Base-by-base conservation (phyloP, 2,797 vertebrate species). In the Scolopax bukidnonensis region DNA sequence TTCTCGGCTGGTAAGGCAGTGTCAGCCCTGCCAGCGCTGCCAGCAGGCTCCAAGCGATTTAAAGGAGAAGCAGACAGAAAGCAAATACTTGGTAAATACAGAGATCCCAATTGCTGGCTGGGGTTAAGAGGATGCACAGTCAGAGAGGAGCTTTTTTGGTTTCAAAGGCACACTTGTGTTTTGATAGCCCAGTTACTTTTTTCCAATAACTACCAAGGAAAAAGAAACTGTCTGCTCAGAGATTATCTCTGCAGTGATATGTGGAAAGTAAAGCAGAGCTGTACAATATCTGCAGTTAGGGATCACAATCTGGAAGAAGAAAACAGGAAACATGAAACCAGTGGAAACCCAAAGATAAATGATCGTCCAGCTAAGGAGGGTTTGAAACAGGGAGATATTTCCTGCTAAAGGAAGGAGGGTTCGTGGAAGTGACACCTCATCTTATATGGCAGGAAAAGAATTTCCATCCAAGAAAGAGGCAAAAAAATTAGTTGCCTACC, bases 261-360 rank as follows among this genome's bases (percentile, higher is more conserved):
- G 91, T 95, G 93, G 87, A 95, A 95, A 95, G 90, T 93, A 96
- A 95, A 96, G 96, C 96, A 97, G 91, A 96, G 74, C 94, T 90
- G 85, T 94, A 97, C 93, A 93, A 95, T 91, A 96, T 96, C 93
- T 94, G 27, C 87, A 91, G 84, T 86, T 91, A 88, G 77, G 96
- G 91, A 95, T 96, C 94, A 89, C 11, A 91, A 27, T 95, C 93
- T 96, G 93, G 85, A 97, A 96, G 89, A 64, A 96, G 91, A 96
- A 96, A 95, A 96, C 93, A 96, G 91, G 95, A 96, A 96, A 96
- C 67, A 87, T 95, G 91, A 95, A 91, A 69, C 80, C 87, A 93
- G 73, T 92, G 89, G 87, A 96, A 96, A 93, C 59, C 28, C 74
- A 77, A 70, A 95, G 95, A 96, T 91, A 95, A 95, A 95, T 84